phyloP scores from a whole-genome alignment of 2,797 vertebrate genomes.

The Falco berigora region DNA sequence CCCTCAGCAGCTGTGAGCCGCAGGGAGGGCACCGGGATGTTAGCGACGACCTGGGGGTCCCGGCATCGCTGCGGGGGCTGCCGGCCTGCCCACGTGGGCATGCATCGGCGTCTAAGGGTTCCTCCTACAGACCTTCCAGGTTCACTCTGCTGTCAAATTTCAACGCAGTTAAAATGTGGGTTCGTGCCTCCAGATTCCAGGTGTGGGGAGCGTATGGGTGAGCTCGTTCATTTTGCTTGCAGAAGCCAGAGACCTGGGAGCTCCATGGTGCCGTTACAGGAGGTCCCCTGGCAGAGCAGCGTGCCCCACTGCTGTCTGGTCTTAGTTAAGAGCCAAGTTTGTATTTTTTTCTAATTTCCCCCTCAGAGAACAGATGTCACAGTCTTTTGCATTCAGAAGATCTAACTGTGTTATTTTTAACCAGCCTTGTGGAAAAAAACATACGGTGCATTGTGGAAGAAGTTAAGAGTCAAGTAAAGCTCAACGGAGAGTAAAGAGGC shows the following conservation, averaged over 20 bases:
- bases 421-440: neutral
- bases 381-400: neutral
- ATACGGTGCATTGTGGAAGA: neutral
- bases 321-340: neutral
- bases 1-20: neutral
- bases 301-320: neutral
- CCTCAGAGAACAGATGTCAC: neutral
- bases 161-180: neutral
- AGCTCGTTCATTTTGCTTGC: neutral
- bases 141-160: neutral
- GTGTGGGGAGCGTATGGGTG: neutral
- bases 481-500: neutral
- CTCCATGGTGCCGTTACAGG: accelerated
- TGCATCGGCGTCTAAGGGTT: neutral
- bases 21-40: accelerated
- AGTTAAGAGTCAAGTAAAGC: neutral
- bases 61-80: neutral
- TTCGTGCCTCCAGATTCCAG: neutral
- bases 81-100: accelerated
- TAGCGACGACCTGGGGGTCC: neutral
- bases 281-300: neutral
- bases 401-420: neutral
- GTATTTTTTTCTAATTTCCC: neutral
- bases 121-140: neutral
- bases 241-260: neutral